phyloP scores from a whole-genome alignment of 2,888 invertebrate species.

The Deroplatys truncata region DNA sequence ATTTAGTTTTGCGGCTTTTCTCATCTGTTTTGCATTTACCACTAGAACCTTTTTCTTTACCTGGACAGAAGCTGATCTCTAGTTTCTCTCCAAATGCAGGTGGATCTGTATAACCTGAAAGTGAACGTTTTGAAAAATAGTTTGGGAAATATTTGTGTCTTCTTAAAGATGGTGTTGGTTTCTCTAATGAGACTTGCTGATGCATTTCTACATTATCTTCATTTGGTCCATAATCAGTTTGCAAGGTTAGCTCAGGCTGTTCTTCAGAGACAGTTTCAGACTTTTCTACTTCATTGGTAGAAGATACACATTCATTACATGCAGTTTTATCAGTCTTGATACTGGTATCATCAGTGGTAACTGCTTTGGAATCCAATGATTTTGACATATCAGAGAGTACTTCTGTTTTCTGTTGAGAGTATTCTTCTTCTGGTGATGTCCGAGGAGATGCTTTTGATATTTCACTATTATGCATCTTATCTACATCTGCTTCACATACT shows the following conservation, averaged over 20 bases:
- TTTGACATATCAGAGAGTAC: neutral
- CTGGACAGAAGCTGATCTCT: neutral
- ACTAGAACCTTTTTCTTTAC: neutral
- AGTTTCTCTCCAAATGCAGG: neutral
- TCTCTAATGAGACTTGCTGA: neutral
- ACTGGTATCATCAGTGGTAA: neutral
- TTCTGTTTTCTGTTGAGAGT: neutral
- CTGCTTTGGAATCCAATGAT: neutral
- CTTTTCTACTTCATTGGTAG: neutral
- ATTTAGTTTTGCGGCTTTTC: neutral
- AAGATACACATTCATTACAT: neutral
- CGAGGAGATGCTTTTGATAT: neutral
- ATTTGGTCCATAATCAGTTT: neutral
- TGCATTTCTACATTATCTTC: neutral
- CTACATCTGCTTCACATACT: neutral
- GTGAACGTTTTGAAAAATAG: neutral
- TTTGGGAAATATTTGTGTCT: neutral
- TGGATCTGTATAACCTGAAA: neutral
- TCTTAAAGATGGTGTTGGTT: neutral
- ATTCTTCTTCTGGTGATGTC: neutral
- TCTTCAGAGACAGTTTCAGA: neutral
- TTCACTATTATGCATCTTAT: neutral
- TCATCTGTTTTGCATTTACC: neutral
- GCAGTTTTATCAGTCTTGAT: neutral
- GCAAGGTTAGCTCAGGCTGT: neutral